Percentiles rank a stretch among this genome's conserved stretches.
These are phyloP conservation scores for Drosophila cognata DNA, from an alignment of 2,888 invertebrate genomes.

Conservation along the genomic window DNA sequence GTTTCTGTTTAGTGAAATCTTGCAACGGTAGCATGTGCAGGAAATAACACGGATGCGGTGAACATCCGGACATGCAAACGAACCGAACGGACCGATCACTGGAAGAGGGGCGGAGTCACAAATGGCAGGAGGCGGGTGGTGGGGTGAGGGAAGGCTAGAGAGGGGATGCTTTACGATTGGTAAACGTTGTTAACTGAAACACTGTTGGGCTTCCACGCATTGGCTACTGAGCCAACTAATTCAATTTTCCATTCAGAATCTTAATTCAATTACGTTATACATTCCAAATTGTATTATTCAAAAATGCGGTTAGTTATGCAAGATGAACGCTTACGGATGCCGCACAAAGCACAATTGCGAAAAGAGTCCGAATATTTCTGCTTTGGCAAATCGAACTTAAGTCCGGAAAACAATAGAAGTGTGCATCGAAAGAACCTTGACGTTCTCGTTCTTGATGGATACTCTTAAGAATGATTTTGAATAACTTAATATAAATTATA, in stretches of 20 bases:
- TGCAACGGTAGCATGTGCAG: slow-evolving; percentile 54
- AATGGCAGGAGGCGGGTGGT: neutral
- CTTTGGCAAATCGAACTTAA: neutral
- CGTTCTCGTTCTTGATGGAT: neutral
- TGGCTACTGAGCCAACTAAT: neutral
- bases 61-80: slow-evolving; percentile 11
- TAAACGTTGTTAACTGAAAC: slow-evolving; percentile 9
- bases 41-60: slow-evolving; percentile 52
- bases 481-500: neutral
- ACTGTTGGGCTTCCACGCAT: no score
- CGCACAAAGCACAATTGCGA: neutral
- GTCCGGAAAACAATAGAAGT: neutral
- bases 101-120: neutral
- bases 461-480: neutral
- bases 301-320: neutral
- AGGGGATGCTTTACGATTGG: neutral
- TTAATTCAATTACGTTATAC: neutral
- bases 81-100: neutral
- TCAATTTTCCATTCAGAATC: neutral
- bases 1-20: slow-evolving; percentile 47
- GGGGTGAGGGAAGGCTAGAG: no score
- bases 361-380: neutral
- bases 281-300: neutral
- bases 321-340: neutral
- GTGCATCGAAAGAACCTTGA: neutral